A percentile compares a stretch with the other conserved stretches of the same genome.
These are phyloP conservation scores for Parochlus steinenii DNA, from an alignment of 2,888 invertebrate species.

Conservation along the genomic window DNA sequence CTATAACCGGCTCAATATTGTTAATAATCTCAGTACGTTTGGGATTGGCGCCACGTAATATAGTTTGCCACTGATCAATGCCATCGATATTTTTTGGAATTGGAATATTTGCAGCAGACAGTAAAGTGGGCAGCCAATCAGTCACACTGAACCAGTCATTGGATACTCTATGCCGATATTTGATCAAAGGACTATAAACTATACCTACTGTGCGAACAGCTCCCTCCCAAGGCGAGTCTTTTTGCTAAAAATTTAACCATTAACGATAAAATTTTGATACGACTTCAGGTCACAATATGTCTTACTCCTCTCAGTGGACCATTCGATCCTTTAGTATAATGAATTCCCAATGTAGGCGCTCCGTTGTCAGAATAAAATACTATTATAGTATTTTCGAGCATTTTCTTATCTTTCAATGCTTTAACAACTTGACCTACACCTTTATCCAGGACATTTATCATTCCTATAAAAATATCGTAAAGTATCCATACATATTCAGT, in stretches of 20 bases:
- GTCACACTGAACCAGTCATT: slow-evolving; percentile 56
- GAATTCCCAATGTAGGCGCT: slow-evolving; percentile 54
- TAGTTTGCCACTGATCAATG: slow-evolving; percentile 48
- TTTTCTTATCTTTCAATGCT: slow-evolving; percentile 44
- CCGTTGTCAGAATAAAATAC: slow-evolving; percentile 83
- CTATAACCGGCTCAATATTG: slow-evolving; percentile 49
- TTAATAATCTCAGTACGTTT: slow-evolving; percentile 46
- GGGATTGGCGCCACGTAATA: slow-evolving; percentile 29
- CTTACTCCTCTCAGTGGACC: slow-evolving; percentile 62
- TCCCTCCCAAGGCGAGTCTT: slow-evolving; percentile 73
- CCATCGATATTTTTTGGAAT: slow-evolving; percentile 36
- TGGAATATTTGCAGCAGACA: slow-evolving; percentile 21
- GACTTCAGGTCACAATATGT: no score
- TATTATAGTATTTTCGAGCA: slow-evolving; percentile 67
- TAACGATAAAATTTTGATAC: no score
- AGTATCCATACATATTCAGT: background rate
- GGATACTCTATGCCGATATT: slow-evolving; percentile 36
- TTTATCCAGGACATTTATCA: slow-evolving; percentile 70
- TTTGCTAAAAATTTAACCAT: slow-evolving; percentile 38
- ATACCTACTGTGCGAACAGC: slow-evolving; percentile 60
- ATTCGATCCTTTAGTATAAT: slow-evolving; percentile 59
- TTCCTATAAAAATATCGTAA: slow-evolving; percentile 39
- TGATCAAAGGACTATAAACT: slow-evolving; percentile 52
- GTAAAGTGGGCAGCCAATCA: slow-evolving; percentile 70
- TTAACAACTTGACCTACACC: slow-evolving; percentile 62